Evolutionary conservation across 2,888 invertebrate species (phyloP), one percentile per base, ranked within the genome.

Genomic region (Xylophagus ater): DNA sequence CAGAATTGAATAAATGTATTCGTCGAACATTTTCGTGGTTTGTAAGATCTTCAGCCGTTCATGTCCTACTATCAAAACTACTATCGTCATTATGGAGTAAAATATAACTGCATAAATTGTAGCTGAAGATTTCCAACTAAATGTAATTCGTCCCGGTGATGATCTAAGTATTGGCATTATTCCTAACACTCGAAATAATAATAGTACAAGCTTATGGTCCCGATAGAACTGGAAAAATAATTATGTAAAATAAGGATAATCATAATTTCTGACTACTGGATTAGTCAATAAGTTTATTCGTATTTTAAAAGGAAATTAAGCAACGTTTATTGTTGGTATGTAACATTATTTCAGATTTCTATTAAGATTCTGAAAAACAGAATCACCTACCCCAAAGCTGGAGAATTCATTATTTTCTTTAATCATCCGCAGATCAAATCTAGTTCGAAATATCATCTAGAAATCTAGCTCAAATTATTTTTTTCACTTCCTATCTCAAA

Each of bases 1-100:
- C 13, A 79, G 64, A 38, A 78, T 71, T 1, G 77, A 74, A 53
- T 79, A 78, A 49, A 79, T 78, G 51, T 78, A 78, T 50, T 79
- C 78, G 53, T 79, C 79, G 50, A 79, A 79, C 49, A 72, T 71
- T 38, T 67, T 69, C 46, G 73, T 74, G 18, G 73, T 74, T 12
- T 70, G 66, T 21, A 78, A 58, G 45, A 78, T 77, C 51, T 69
- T 61, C 25, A 78, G 48, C 2, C 79, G 62, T 51, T 79, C 76
- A 46, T 70, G 70, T 1, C 78, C 78, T 9, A 79, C 75, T 5
- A 69, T 50, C 2, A 77, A 41, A 0, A 79, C 78, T 1, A 78
- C 55, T 1, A 67, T 53, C 0, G 76, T 74, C 17, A 74, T 69
- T 1, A 68, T 59, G 10, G 69, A 65, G 60, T 78, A 79, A 54